Conservation (phyloP, 2,888 invertebrate species). For the Epinotia bilunana region DNA sequence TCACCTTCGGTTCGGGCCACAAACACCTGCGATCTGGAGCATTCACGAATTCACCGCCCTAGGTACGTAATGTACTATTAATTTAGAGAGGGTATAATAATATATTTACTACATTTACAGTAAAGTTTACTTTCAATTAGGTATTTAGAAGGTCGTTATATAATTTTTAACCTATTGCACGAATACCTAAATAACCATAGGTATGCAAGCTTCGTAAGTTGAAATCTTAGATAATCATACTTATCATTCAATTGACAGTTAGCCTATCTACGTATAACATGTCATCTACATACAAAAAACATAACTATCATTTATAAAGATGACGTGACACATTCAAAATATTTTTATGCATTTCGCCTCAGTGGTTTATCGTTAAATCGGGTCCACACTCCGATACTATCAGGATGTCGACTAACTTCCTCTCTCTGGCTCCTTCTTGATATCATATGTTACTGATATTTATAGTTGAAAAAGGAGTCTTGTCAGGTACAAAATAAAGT, state of each 20-base stretch:
- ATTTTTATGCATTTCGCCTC: constrained; percentile 45
- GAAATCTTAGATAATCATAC: background rate
- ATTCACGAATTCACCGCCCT: too few relatives aligned
- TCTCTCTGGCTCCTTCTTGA: background rate
- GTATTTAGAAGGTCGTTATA: background rate
- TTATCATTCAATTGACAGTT: background rate
- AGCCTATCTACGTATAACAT: background rate
- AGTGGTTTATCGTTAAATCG: constrained; percentile 38
- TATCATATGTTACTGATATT: background rate
- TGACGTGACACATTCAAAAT: constrained; percentile 47
- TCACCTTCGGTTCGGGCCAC: too few relatives aligned
- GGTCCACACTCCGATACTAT: constrained; percentile 45
- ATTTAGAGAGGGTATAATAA: constrained; percentile 3
- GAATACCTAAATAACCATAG: background rate
- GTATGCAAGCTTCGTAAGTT: background rate
- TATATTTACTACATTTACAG: background rate
- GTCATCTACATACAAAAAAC: constrained; percentile 4
- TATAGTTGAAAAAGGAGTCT: background rate
- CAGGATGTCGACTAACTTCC: constrained; percentile 28
- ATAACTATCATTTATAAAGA: constrained; percentile 36
- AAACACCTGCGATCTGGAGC: too few relatives aligned
- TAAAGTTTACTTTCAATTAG: background rate
- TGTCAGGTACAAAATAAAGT: constrained; percentile 6
- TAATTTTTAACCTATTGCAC: background rate
- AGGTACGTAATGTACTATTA: too few relatives aligned